Percentiles rank a stretch among this genome's conserved stretches.
phyloP scores from a whole-genome alignment of 2,113 vertebrate genomes.

The Lutjanus erythropterus region DNA sequence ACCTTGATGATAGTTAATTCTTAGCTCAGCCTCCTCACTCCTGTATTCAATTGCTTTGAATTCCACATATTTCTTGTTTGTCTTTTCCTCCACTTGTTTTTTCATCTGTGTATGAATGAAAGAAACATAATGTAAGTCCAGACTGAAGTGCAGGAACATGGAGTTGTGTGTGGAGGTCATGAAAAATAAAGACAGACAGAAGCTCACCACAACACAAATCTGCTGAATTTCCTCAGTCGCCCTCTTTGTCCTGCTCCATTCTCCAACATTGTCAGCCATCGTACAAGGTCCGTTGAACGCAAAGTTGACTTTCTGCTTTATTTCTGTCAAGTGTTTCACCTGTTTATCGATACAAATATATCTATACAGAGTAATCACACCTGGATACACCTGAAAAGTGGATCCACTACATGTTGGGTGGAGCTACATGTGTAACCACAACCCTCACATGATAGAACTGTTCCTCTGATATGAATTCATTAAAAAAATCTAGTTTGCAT shows the following conservation, averaged over 20 bases:
- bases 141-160: background rate
- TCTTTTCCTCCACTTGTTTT: background rate
- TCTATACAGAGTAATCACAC: background rate
- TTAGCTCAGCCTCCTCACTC: fast-evolving
- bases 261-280: background rate
- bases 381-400: background rate
- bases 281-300: background rate
- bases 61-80: background rate
- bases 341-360: background rate
- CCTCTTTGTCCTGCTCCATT: fast-evolving
- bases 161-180: background rate
- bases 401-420: background rate
- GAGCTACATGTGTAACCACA: background rate
- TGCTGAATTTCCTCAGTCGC: background rate
- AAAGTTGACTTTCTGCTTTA: background rate
- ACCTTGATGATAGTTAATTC: slow-evolving; percentile 15
- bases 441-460: background rate
- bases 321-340: background rate
- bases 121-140: background rate
- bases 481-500: no score
- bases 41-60: background rate
- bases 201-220: slow-evolving; percentile 19
- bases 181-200: background rate
- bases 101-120: slow-evolving; percentile 11
- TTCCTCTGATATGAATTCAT: no score